Evolutionary conservation across 2,888 invertebrate genomes (phyloP), one percentile per base, ranked within the genome.

Genomic region (Trissolcus japonicus): DNA sequence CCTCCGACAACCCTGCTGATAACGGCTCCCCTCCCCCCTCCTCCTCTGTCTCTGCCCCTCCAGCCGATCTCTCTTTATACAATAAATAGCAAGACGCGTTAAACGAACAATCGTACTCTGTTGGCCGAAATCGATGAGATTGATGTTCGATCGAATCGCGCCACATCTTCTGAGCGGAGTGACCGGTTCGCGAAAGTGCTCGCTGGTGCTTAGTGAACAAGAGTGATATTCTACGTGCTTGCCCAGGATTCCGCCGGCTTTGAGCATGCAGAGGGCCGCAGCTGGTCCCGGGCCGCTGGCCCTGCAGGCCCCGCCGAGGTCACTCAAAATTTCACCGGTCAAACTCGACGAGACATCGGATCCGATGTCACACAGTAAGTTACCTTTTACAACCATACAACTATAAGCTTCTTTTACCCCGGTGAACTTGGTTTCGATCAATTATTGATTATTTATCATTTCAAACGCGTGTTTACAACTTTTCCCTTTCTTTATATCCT

Each of bases 281-380:
- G 84, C 86, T 83, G 87, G 86, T 83, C 88, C 84, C 82, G 88
- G 82, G 81, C 87, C 87, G 68, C 82, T 87, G 72, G 85, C 86
- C 59, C 86, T 89, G 62, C 89, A 89, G 82, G 88, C 88, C 79
- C 88, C 88, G 79, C 88, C 88, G 75, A 85, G 88, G 79, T 86
- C 88, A 62, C 83, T 88, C 73, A 89, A 88, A 81, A 89, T 88
- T 62, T 89, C 89, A 56, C 87, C 89, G 65, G 85, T 88, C 61
- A 88, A 88, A 76, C 85, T 87, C 68, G 88, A 88, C 79, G 88
- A 89, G 50, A 80, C 86, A 25, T 83, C 85, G 48, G 88, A 89
- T 76, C 85, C 86, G 16, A 84, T 87, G 76, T 85, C 87, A 6
- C 87, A 88, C 73, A 89, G 88, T 88, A 83, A 80, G 88, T 88